These are phyloP conservation scores for Orcinus orca DNA, from an alignment of 2,113 vertebrate species.

Conservation along the genomic window DNA sequence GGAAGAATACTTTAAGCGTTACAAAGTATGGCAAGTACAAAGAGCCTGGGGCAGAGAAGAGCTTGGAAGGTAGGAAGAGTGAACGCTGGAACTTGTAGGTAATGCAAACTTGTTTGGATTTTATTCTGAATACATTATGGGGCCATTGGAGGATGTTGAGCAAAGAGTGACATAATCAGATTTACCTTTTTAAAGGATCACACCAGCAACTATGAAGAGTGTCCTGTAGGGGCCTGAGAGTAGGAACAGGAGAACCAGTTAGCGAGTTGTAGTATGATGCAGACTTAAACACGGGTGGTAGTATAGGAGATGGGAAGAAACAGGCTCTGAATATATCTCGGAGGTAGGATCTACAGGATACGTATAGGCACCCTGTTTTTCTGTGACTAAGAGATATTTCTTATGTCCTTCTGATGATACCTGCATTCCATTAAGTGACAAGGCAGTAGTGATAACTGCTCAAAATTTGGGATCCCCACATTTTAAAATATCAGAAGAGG, in stretches of 20 bases:
- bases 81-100: neutral
- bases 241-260: neutral
- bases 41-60: neutral
- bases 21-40: neutral
- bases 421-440: neutral
- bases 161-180: neutral
- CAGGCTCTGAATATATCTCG: neutral
- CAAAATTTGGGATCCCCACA: neutral
- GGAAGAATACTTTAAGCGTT: neutral
- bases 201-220: neutral
- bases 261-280: neutral
- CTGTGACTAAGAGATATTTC: neutral
- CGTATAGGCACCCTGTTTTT: neutral
- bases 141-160: neutral
- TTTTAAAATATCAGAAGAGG: slow-evolving; percentile 34
- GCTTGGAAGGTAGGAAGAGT: neutral
- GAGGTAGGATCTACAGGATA: neutral
- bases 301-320: neutral
- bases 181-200: neutral
- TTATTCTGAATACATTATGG: neutral
- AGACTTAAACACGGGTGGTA: neutral
- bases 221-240: fast-evolving
- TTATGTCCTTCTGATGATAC: neutral
- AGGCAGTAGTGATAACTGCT: neutral
- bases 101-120: neutral